Conservation (phyloP, 2,888 invertebrate species). For the Empis livida region DNA sequence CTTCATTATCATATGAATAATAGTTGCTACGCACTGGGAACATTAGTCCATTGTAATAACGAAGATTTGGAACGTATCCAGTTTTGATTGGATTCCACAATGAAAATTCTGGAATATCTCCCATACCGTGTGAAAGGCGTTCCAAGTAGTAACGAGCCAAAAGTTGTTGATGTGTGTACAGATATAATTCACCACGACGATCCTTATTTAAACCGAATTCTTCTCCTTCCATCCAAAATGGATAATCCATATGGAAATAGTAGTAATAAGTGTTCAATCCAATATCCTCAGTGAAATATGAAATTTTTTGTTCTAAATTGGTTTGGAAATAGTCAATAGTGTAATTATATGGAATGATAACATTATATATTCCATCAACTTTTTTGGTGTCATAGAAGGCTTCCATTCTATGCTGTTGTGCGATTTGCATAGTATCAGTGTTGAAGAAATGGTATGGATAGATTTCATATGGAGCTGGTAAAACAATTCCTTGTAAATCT, state of each 20-base stretch:
- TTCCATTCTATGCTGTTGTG: constrained; percentile 3
- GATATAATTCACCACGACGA: constrained; percentile 51
- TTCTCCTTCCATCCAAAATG: constrained; percentile 48
- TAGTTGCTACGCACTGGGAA: constrained; percentile 42
- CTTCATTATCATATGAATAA: constrained; percentile 17
- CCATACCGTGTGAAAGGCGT: constrained; percentile 50
- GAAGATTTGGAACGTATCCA: constrained; percentile 47
- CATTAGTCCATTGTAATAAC: constrained; percentile 46
- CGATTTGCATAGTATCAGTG: constrained; percentile 38
- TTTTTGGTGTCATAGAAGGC: constrained; percentile 6
- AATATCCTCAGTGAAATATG: constrained; percentile 59
- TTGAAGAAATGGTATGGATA: constrained; percentile 49
- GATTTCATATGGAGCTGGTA: constrained; percentile 51
- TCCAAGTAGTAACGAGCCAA: constrained; percentile 57
- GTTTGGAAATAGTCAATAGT: constrained; percentile 40
- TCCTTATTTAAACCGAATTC: constrained; percentile 39
- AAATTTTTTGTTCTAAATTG: constrained; percentile 44
- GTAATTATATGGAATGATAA: constrained; percentile 43
- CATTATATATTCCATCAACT: constrained; percentile 14
- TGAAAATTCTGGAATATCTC: constrained; percentile 45
- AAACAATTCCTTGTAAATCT: constrained; percentile 40
- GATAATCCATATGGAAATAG: constrained; percentile 47
- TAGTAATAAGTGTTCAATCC: constrained; percentile 54
- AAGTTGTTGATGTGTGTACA: constrained; percentile 52
- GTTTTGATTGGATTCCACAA: constrained; percentile 38